These are phyloP conservation scores for Aleadryas rufinucha DNA, from an alignment of 2,113 vertebrate genomes.

Conservation along the genomic window DNA sequence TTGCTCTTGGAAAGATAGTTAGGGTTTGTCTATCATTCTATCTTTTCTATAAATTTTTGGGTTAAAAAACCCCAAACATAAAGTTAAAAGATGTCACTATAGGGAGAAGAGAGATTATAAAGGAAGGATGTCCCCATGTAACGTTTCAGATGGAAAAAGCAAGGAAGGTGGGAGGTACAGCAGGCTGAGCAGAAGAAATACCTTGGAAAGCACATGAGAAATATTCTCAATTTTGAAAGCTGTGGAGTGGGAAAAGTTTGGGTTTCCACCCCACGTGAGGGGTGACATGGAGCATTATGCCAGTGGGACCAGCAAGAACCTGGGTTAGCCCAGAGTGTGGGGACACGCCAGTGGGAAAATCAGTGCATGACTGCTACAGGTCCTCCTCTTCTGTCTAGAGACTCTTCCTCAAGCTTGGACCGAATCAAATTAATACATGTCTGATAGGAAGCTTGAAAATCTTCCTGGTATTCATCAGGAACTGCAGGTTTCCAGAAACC, in stretches of 20 bases:
- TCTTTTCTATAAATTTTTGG: neutral
- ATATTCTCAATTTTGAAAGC: neutral
- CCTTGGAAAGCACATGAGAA: neutral
- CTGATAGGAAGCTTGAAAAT: slow-evolving; percentile 8
- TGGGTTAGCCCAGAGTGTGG: neutral
- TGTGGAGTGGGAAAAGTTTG: neutral
- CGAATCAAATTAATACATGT: neutral
- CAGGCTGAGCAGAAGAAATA: neutral
- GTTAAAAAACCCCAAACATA: neutral
- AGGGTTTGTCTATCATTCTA: neutral
- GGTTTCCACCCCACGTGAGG: rapidly evolving
- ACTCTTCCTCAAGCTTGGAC: neutral
- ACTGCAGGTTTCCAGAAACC: neutral
- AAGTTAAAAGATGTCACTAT: neutral
- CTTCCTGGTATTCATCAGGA: slow-evolving; percentile 5
- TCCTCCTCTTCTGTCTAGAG: neutral
- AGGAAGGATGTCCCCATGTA: neutral
- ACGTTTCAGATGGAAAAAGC: neutral
- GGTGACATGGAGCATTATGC: neutral
- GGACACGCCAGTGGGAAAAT: neutral
- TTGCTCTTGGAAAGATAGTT: neutral
- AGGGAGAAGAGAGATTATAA: neutral
- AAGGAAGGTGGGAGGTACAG: neutral
- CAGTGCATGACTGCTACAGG: neutral
- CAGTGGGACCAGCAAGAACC: neutral